Evolutionary conservation across 1,140 invertebrate species (phyloP), one percentile per base, ranked within the genome.

Genomic region (Cydia strobilella): DNA sequence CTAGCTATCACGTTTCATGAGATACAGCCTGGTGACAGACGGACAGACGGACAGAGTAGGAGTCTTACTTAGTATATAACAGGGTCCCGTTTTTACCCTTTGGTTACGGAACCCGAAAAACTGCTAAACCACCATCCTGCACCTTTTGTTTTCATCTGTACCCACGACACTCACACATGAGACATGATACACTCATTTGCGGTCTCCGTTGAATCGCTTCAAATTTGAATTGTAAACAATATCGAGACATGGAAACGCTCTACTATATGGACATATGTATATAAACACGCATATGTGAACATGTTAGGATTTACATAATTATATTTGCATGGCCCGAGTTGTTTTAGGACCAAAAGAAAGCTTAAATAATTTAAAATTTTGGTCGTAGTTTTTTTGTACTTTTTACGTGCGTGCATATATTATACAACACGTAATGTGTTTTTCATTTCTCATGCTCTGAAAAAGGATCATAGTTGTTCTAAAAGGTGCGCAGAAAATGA

Each of bases 201-300:
- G 54, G 54, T 59, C 54, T 59, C 9, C 54, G 20, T 59, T 23
- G 20, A 59, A 59, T 59, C 54, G 54, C 54, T 59, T 59, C 54
- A 59, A 59, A 59, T 59, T 59, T 23, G 54, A 59, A 59, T 59
- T 59, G 54, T 59, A 59, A 59, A 59, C 54, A 20, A 59, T 59
- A 59, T 59, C 54, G 54, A 59, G 54, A 59, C 54, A 23, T 59
- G 54, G 20, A 59, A 59, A 59, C 54, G 20, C 54, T 59, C 54
- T 18, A n/a, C 20, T 59, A 12, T 23, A 59, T 59, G 23, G 7
- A 59, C 54, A 23, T 59, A 48, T 1, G 6, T 4, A 59, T 15
- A 59, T 20, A 59, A 18, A 59, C 54, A 59, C 20, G 20, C n/a
- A 54, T 51, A 51, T 59, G 51, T 20, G 51, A 20, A 59, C 54